These are phyloP conservation scores for Shargacucullia verbasci DNA, from an alignment of 2,888 invertebrate genomes.

Conservation along the genomic window DNA sequence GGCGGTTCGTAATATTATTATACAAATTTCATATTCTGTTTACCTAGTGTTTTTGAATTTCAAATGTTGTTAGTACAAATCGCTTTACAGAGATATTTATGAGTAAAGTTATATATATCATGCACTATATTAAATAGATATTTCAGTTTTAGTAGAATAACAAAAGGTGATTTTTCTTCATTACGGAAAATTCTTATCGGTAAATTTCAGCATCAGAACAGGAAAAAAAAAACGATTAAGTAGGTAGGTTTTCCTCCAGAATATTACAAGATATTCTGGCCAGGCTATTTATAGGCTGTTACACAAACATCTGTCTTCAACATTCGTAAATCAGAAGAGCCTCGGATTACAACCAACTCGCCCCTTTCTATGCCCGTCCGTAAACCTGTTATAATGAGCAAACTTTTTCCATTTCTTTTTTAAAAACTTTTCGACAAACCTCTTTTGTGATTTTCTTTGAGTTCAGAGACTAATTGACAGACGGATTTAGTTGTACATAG, in stretches of 20 bases:
- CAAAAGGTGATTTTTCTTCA: background rate
- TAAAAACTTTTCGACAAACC: conserved; percentile 57
- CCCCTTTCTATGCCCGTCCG: conserved; percentile 60
- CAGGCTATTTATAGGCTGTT: conserved; percentile 48
- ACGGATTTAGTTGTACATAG: conserved; percentile 40
- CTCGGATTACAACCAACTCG: conserved; percentile 47
- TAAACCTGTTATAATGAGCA: conserved; percentile 83
- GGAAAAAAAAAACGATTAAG: conserved; percentile 1
- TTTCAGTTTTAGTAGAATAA: too few species aligned
- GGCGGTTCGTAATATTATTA: too few species aligned
- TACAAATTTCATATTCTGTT: too few species aligned
- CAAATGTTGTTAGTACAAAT: too few species aligned
- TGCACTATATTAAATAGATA: too few species aligned
- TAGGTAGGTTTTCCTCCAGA: conserved; percentile 5
- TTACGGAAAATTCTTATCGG: background rate
- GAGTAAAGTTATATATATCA: too few species aligned
- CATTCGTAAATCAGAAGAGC: conserved; percentile 54
- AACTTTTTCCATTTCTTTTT: conserved; percentile 83
- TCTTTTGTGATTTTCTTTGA: conserved; percentile 69
- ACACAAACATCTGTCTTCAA: conserved; percentile 52
- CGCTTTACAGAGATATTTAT: too few species aligned
- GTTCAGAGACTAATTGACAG: conserved; percentile 70
- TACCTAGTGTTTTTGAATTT: too few species aligned
- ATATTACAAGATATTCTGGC: conserved; percentile 20
- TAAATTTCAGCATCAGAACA: conserved; percentile 4